These are phyloP conservation scores for Scotopteryx bipunctaria DNA, from an alignment of 2,888 invertebrate genomes.

Conservation along the genomic window DNA sequence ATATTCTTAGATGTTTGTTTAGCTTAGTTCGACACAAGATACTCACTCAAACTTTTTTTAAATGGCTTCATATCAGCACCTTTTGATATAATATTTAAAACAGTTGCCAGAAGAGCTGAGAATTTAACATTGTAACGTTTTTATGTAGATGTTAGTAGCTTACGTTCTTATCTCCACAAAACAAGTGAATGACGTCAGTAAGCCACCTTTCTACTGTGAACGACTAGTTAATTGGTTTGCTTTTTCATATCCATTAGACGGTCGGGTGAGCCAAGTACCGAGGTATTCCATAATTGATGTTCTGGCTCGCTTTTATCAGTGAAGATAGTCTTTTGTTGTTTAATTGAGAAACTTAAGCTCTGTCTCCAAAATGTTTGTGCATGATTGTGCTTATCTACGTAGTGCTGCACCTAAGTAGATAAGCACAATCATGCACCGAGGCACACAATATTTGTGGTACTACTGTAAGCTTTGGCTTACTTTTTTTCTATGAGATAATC, in stretches of 20 bases:
- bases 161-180: slow-evolving; percentile 22
- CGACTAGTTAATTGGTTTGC: slow-evolving; percentile 66
- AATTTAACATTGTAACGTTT: not conserved
- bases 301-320: slow-evolving; percentile 59
- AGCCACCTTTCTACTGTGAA: slow-evolving; percentile 46
- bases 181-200: slow-evolving; percentile 42
- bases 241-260: slow-evolving; percentile 63
- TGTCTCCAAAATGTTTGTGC: not conserved
- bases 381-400: not conserved
- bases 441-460: too few relatives aligned
- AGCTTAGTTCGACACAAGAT: not conserved
- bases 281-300: slow-evolving; percentile 70
- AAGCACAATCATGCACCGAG: too few relatives aligned
- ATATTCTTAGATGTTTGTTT: slow-evolving; percentile 5
- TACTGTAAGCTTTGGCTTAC: too few relatives aligned
- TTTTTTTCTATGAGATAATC: too few relatives aligned
- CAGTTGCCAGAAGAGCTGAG: too few relatives aligned
- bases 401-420: not conserved
- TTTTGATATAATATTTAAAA: too few relatives aligned
- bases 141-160: slow-evolving; percentile 21
- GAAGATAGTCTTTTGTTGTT: slow-evolving; percentile 33
- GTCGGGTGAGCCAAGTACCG: slow-evolving; percentile 63
- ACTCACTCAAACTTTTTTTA: not conserved
- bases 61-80: too few relatives aligned
- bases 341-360: slow-evolving; percentile 21